Conservation (phyloP, 2,113 vertebrate species). For the Gila orcuttii region DNA sequence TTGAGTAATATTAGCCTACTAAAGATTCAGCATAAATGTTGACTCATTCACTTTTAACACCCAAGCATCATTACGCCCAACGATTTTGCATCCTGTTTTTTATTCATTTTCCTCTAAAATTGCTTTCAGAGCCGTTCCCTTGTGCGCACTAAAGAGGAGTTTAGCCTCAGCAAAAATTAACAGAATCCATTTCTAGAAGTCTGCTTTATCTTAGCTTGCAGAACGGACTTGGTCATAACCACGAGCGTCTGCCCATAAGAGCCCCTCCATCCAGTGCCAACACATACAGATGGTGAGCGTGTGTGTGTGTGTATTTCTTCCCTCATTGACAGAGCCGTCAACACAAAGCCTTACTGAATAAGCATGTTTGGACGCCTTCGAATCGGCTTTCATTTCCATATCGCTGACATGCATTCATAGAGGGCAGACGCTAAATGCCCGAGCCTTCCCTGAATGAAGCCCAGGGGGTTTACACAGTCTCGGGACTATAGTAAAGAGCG, state of each 20-base stretch:
- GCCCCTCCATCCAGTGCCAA: conserved; percentile 21
- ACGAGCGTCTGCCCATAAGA: conserved; percentile 8
- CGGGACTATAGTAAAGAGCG: background rate
- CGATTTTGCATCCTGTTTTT: background rate
- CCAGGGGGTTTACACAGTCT: conserved; percentile 35
- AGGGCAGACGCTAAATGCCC: background rate
- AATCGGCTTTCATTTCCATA: conserved; percentile 62
- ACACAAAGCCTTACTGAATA: conserved; percentile 37
- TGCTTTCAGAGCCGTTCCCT: background rate
- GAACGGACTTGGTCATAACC: conserved; percentile 3
- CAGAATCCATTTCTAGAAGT: conserved; percentile 13
- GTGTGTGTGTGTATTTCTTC: background rate
- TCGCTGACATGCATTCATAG: conserved; percentile 58
- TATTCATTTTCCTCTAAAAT: background rate
- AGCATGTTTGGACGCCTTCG: conserved; percentile 54
- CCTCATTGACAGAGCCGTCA: background rate
- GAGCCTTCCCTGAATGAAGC: background rate
- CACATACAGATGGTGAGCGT: conserved; percentile 27
- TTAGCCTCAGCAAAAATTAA: background rate
- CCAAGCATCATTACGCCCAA: background rate
- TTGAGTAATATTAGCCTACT: background rate
- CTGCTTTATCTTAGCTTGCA: conserved; percentile 38
- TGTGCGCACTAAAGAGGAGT: background rate
- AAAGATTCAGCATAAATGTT: background rate
- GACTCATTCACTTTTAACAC: background rate